phyloP scores from a whole-genome alignment of 1,140 invertebrate genomes.

The Pantala flavescens region DNA sequence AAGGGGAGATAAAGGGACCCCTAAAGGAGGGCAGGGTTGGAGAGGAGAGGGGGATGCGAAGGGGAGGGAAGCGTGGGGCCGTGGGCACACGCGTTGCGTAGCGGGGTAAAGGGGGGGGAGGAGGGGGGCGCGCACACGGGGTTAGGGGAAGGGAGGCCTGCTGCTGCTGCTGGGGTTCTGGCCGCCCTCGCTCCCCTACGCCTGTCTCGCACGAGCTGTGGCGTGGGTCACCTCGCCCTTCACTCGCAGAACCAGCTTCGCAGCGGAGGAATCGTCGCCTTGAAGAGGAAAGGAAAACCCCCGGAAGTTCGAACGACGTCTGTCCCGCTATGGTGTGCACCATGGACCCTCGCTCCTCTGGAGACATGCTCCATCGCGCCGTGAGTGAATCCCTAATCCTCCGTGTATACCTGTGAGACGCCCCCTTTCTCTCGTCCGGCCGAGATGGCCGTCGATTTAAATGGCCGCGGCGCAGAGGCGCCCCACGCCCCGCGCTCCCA shows the following conservation, averaged over 20 bases:
- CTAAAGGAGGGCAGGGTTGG: neutral
- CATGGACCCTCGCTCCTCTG: neutral
- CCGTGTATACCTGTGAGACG: neutral
- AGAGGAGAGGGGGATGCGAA: neutral
- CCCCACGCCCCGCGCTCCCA: neutral
- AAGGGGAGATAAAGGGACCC: neutral
- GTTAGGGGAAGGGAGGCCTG: neutral
- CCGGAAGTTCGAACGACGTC: too few relatives aligned
- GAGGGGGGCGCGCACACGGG: neutral
- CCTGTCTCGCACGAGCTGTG: constrained; percentile 1
- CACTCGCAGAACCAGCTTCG: neutral
- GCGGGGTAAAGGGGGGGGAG: neutral
- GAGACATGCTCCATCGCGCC: neutral
- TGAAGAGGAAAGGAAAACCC: too few relatives aligned
- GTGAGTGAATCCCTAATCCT: neutral
- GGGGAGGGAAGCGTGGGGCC: neutral
- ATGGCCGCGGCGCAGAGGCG: neutral
- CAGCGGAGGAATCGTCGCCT: neutral
- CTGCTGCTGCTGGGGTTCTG: neutral
- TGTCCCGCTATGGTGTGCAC: neutral
- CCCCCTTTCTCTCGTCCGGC: neutral
- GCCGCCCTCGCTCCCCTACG: neutral
- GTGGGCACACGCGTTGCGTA: neutral
- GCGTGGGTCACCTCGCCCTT: neutral
- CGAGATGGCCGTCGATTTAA: neutral